Evolutionary conservation across 2,888 invertebrate genomes (phyloP).

Genomic region (Pyrgus malvae): DNA sequence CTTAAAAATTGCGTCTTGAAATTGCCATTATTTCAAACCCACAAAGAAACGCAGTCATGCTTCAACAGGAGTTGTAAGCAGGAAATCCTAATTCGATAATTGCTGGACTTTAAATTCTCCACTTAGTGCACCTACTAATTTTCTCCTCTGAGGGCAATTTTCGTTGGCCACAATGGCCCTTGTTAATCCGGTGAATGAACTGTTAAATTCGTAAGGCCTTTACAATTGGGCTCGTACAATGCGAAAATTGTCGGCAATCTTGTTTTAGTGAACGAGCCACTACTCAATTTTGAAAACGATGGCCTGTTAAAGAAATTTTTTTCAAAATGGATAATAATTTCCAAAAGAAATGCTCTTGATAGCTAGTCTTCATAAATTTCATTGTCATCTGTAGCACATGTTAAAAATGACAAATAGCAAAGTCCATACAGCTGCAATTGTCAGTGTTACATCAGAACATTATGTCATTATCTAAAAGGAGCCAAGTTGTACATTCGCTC

Average conservation of each 20-base stretch:
- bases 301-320: too few relatives aligned
- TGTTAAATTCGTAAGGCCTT: conserved; percentile 13
- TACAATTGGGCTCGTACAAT: conserved; percentile 17
- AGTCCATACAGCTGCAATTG: background rate
- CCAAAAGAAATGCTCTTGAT: too few relatives aligned
- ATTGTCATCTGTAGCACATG: background rate
- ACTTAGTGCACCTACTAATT: conserved; percentile 25
- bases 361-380: background rate
- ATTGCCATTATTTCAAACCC: conserved; percentile 9
- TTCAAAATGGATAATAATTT: background rate
- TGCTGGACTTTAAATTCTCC: conserved; percentile 40
- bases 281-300: too few relatives aligned
- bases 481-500: conserved; percentile 8
- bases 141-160: conserved; percentile 25
- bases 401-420: background rate
- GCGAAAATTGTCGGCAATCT: background rate
- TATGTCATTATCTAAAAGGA: conserved; percentile 6
- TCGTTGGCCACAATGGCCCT: conserved; percentile 14
- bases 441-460: background rate
- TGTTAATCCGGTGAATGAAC: conserved; percentile 18
- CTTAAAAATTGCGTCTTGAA: background rate
- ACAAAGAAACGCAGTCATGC: conserved; percentile 33
- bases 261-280: too few relatives aligned
- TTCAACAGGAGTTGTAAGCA: conserved; percentile 36
- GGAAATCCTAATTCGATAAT: conserved; percentile 76